phyloP scores from a whole-genome alignment of 2,888 invertebrate genomes.

The Machimus rusticus region DNA sequence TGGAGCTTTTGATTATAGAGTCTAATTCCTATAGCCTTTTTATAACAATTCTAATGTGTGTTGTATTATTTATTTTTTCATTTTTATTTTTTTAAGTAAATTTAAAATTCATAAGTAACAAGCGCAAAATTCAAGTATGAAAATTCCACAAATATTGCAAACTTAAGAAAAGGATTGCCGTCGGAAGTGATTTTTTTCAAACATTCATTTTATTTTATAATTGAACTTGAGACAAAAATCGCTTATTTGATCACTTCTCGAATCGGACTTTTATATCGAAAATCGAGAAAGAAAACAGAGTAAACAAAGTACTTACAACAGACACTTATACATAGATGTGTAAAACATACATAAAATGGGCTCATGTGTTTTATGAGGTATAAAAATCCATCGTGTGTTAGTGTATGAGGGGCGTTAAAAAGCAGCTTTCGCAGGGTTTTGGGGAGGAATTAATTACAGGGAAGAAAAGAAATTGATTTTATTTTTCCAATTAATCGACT shows the following conservation, averaged over 20 bases:
- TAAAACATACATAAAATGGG: slow-evolving; percentile 28
- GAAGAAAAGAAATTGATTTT: neutral
- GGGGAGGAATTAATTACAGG: neutral
- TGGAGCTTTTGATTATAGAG: slow-evolving; percentile 27
- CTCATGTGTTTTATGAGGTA: slow-evolving; percentile 27
- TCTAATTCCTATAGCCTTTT: slow-evolving; percentile 28
- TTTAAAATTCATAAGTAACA: slow-evolving; percentile 7
- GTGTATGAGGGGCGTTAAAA: slow-evolving; percentile 1
- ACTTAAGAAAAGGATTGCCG: neutral
- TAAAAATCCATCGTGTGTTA: slow-evolving; percentile 12
- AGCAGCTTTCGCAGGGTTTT: slow-evolving; percentile 17
- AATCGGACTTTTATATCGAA: neutral
- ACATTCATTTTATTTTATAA: slow-evolving; percentile 5
- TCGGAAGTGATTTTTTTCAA: neutral
- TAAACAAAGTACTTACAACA: slow-evolving; percentile 28
- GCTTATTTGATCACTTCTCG: neutral
- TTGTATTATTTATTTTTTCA: neutral
- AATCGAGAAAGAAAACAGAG: neutral
- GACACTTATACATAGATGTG: slow-evolving; percentile 30
- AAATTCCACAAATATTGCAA: slow-evolving; percentile 29
- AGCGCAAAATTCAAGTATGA: slow-evolving; percentile 17
- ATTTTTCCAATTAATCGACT: neutral
- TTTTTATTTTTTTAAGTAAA: neutral
- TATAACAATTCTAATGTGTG: slow-evolving; percentile 10
- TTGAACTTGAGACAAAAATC: neutral